Base-by-base conservation (phyloP, 2,888 invertebrate genomes). In the Aspidapion aeneum region DNA sequence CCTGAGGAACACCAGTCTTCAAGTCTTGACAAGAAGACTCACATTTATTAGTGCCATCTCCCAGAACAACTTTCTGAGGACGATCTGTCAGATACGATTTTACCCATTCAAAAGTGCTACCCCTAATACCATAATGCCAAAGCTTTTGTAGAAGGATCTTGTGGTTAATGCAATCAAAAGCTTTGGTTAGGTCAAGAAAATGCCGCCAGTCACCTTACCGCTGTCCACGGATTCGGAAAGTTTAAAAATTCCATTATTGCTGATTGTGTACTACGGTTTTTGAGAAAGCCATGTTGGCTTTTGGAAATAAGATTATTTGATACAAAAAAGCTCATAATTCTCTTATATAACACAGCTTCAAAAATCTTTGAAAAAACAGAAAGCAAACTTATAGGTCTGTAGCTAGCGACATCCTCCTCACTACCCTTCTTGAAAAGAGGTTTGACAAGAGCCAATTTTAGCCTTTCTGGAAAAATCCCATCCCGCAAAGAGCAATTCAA, bases 381-480 rank as follows among this genome's bases (percentile, higher is more conserved):
- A 7, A 52, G 3, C 5, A 52, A n/a, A n/a, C 52, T 52, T 5
- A 52, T 52, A n/a, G 52, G 52, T n/a, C 52, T 5, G 19, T 52
- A 52, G n/a, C 52, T 52, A 17, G 17, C 52, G 18, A 52, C 7
- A 19, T 52, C 52, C 19, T 52, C 18, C 18, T 17, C 7, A 19
- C n/a, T 19, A 5, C 52, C 52, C 17, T 52, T 52, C 17, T 52
- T 52, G 19, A 5, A 52, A 9, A 52, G 19, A 9, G 3, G 5
- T 52, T 52, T n/a, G 3, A 52, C 52, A 18, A 52, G 52, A 7
- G 52, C 17, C 3, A 52, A 7, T n/a, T n/a, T n/a, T n/a, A n/a
- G n/a, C n/a, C n/a, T n/a, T n/a, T 52, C 52, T 52, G 52, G 52
- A n/a, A 52, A 52, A 18, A 18, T n/a, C n/a, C 52, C 52, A 52